A percentile compares a stretch with the other conserved stretches of the same genome.
Evolutionary conservation across 2,113 vertebrate genomes (phyloP).

Genomic region (Strigops habroptila): DNA sequence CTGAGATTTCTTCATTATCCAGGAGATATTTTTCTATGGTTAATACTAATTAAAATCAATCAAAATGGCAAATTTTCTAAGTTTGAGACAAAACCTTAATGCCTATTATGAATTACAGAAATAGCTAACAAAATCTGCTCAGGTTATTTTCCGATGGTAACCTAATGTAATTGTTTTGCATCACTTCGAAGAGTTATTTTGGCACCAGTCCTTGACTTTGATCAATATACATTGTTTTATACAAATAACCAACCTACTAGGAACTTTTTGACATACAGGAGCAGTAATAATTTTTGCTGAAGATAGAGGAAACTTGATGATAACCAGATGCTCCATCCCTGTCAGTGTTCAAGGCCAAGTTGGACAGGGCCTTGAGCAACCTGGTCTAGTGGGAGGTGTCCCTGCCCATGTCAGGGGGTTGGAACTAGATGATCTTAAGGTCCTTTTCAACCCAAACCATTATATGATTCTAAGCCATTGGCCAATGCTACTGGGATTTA

Average conservation of each 20-base stretch:
- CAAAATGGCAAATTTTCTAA: not conserved
- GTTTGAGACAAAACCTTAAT: not conserved
- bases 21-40: not conserved
- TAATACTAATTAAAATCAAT: not conserved
- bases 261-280: not conserved
- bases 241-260: not conserved
- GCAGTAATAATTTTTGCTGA: not conserved
- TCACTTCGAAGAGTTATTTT: not conserved
- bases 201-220: not conserved
- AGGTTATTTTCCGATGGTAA: not conserved
- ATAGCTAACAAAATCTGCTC: not conserved
- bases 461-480: not conserved
- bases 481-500: not conserved
- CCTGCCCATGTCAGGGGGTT: not conserved
- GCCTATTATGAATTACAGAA: not conserved
- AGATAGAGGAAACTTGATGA: not conserved
- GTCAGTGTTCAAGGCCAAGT: not conserved
- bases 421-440: not conserved
- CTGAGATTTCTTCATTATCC: not conserved
- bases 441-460: not conserved
- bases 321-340: not conserved
- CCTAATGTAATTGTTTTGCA: not conserved
- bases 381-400: not conserved
- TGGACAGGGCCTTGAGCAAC: not conserved
- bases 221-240: not conserved